Percentiles rank a stretch among this genome's conserved stretches.
Evolutionary conservation across 2,888 invertebrate species (phyloP).

Genomic region (Eudemis profundana): DNA sequence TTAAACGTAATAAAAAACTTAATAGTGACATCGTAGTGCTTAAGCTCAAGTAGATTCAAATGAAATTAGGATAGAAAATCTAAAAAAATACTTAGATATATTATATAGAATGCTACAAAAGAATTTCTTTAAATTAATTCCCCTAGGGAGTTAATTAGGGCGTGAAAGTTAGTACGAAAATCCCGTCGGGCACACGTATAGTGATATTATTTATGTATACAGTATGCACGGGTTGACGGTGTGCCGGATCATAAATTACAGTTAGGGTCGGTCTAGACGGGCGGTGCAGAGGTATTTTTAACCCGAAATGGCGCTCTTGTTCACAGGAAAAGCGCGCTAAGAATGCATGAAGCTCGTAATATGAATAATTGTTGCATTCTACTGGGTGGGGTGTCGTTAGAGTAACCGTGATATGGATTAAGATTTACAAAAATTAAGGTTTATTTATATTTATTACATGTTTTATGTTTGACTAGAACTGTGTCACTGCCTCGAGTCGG

Average conservation of each 20-base stretch:
- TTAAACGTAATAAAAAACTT: too few species aligned
- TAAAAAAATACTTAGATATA: too few species aligned
- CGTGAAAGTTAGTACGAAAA: too few species aligned
- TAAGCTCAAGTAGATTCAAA: too few species aligned
- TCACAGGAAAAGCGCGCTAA: slow-evolving; percentile 5
- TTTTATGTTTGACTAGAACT: neutral
- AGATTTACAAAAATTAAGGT: neutral
- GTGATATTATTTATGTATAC: neutral
- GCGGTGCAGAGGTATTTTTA: neutral
- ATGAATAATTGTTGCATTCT: neutral
- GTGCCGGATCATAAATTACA: slow-evolving; percentile 24
- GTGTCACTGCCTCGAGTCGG: too few species aligned
- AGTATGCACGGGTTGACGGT: neutral
- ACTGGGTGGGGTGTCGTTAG: neutral
- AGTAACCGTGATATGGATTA: neutral
- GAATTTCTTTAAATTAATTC: too few species aligned
- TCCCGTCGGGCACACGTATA: neutral
- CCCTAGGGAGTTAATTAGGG: too few species aligned
- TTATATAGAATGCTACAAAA: too few species aligned
- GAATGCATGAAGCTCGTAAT: neutral
- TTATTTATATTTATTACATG: neutral
- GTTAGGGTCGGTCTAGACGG: slow-evolving; percentile 25
- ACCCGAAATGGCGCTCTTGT: neutral
- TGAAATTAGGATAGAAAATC: too few species aligned
- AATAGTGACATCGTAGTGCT: too few species aligned